Evolutionary conservation across 1,140 invertebrate species (phyloP).

Genomic region (Drosophila elegans): DNA sequence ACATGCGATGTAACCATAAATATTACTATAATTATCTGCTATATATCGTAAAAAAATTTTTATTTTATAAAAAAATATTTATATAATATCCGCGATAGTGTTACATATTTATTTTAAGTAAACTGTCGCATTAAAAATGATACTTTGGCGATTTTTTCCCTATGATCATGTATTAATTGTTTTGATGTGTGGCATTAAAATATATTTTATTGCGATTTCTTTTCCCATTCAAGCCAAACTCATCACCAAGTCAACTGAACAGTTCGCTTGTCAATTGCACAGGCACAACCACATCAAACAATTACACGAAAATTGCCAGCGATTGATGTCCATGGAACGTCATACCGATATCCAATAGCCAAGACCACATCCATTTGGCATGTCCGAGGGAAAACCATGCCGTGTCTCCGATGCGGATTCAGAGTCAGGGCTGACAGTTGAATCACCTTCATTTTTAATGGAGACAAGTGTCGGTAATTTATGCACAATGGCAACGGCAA

Average conservation of each 20-base stretch:
- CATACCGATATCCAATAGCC: conserved; percentile 45
- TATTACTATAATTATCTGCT: no score
- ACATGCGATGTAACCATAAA: no score
- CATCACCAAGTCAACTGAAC: conserved; percentile 5
- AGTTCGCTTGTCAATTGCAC: conserved; percentile 64
- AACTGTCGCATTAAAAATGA: no score
- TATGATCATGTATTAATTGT: no score
- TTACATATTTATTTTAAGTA: no score
- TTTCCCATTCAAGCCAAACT: conserved; percentile 5
- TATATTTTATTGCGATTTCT: no score
- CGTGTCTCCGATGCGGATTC: conserved; percentile 51
- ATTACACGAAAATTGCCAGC: conserved; percentile 81
- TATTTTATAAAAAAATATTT: no score
- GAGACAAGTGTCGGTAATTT: conserved; percentile 84
- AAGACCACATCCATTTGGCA: conserved; percentile 38
- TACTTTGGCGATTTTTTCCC: no score
- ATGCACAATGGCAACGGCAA: conserved; percentile 62
- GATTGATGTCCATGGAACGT: conserved; percentile 79
- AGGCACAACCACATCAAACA: conserved; percentile 63
- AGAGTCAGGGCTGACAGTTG: conserved; percentile 72
- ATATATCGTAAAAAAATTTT: no score
- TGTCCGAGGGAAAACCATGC: conserved; percentile 69
- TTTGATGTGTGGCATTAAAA: no score
- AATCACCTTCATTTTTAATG: conserved; percentile 83
- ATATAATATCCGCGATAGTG: no score